Conservation (phyloP, 1,140 invertebrate species). For the Neoseiulus cucumeris region DNA sequence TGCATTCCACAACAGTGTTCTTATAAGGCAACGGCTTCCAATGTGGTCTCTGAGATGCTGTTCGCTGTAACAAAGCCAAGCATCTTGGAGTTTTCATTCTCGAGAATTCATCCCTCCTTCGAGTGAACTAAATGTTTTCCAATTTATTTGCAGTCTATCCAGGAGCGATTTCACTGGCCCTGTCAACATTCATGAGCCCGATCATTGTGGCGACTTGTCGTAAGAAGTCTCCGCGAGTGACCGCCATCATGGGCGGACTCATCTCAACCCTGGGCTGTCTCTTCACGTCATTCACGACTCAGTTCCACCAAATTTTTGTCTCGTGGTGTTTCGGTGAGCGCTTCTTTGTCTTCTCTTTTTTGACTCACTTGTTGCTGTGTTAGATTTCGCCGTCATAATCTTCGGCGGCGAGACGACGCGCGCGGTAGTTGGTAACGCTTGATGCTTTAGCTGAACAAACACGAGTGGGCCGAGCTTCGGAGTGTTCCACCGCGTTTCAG, state of each 20-base stretch:
- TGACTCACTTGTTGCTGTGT: background rate
- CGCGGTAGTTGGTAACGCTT: slow-evolving; percentile 16
- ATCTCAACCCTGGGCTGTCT: slow-evolving; percentile 26
- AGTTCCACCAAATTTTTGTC: slow-evolving; percentile 29
- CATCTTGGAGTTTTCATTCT: too few species aligned
- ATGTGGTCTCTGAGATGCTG: too few species aligned
- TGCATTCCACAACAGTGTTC: too few species aligned
- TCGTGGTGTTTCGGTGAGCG: slow-evolving; percentile 21
- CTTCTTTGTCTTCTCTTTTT: background rate
- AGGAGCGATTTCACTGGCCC: slow-evolving; percentile 29
- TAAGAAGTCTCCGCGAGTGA: slow-evolving; percentile 25
- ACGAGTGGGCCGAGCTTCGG: too few species aligned
- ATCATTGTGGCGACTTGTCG: slow-evolving; percentile 28
- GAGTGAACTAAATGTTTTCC: too few species aligned
- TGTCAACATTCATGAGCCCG: slow-evolving; percentile 29
- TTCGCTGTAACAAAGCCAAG: too few species aligned
- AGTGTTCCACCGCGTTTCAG: too few species aligned
- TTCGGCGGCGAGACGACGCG: too few species aligned
- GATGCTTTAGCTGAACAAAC: too few species aligned
- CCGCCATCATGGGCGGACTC: slow-evolving; percentile 26
- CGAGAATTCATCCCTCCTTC: too few species aligned
- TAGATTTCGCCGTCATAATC: slow-evolving; percentile 16
- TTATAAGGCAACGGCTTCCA: too few species aligned
- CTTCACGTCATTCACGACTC: slow-evolving; percentile 26
- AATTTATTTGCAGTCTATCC: slow-evolving; percentile 30